Percentiles rank a stretch among this genome's conserved stretches.
Evolutionary conservation across 2,888 invertebrate genomes (phyloP).

Genomic region (Myopa testacea): DNA sequence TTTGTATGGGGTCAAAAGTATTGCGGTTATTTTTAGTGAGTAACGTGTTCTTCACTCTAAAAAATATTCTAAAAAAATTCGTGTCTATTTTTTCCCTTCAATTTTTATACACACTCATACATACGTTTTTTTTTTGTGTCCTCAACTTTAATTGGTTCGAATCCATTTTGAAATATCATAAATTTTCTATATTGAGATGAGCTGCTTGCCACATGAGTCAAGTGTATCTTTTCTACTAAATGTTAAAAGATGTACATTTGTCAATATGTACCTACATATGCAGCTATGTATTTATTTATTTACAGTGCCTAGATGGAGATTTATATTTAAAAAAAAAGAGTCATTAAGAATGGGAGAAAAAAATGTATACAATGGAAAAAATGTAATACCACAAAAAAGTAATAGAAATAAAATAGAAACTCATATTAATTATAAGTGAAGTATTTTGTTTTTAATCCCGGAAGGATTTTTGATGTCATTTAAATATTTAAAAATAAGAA

Average conservation of each 20-base stretch:
- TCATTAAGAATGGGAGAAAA: neutral
- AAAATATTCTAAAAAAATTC: neutral
- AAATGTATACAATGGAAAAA: neutral
- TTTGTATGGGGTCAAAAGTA: slow-evolving; percentile 33
- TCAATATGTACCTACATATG: neutral
- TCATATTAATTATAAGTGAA: neutral
- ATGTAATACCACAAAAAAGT: neutral
- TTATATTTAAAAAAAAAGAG: neutral
- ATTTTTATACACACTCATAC: neutral
- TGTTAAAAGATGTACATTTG: neutral
- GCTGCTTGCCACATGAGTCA: neutral
- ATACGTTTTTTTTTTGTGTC: neutral
- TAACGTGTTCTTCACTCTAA: neutral
- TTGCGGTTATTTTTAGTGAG: slow-evolving; percentile 29
- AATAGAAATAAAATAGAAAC: neutral
- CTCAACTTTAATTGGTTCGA: neutral
- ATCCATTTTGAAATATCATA: slow-evolving; percentile 6
- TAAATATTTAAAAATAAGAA: too few species aligned
- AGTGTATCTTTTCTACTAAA: neutral
- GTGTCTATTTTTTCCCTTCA: neutral
- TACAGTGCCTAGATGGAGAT: neutral
- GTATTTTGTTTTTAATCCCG: too few species aligned
- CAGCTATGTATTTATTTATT: neutral
- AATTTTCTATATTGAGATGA: neutral
- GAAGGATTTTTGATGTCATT: too few species aligned